Conservation (phyloP, 1,140 invertebrate species). For the Acromyrmex echinatior region DNA sequence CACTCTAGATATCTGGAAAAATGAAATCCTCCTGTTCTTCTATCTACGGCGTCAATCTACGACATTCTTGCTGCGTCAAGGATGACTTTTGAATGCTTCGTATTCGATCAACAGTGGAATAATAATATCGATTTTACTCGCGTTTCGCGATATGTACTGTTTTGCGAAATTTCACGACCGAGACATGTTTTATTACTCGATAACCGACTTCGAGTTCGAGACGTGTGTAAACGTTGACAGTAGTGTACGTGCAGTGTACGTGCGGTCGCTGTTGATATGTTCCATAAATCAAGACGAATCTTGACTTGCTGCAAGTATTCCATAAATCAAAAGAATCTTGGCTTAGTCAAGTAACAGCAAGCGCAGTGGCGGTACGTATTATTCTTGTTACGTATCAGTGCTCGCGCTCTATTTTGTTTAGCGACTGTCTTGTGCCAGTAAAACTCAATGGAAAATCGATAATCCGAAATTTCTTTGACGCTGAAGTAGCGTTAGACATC, state of each 20-base stretch:
- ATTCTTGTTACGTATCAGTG: conserved; percentile 49
- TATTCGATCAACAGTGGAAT: conserved; percentile 10
- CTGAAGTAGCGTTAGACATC: neutral
- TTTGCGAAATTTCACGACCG: conserved; percentile 43
- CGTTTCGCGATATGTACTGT: conserved; percentile 1
- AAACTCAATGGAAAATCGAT: conserved; percentile 38
- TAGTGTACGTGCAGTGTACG: neutral
- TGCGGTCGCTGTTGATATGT: conserved; percentile 39
- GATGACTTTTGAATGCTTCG: conserved; percentile 15
- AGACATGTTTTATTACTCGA: conserved; percentile 58
- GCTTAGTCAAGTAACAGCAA: conserved; percentile 13
- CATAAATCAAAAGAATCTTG: conserved; percentile 59
- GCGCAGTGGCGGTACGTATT: neutral
- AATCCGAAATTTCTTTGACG: conserved; percentile 10
- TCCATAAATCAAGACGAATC: conserved; percentile 56
- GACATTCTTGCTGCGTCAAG: neutral
- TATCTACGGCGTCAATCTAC: neutral
- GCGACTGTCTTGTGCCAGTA: neutral
- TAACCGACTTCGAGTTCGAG: conserved; percentile 33
- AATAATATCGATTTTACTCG: conserved; percentile 36
- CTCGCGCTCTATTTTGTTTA: conserved; percentile 52
- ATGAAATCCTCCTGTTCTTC: conserved; percentile 6
- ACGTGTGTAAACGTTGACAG: conserved; percentile 35
- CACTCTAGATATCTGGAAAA: neutral
- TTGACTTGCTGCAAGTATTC: conserved; percentile 51